These are phyloP conservation scores for Stramonita haemastoma DNA, from an alignment of 2,888 invertebrate species.

Conservation along the genomic window DNA sequence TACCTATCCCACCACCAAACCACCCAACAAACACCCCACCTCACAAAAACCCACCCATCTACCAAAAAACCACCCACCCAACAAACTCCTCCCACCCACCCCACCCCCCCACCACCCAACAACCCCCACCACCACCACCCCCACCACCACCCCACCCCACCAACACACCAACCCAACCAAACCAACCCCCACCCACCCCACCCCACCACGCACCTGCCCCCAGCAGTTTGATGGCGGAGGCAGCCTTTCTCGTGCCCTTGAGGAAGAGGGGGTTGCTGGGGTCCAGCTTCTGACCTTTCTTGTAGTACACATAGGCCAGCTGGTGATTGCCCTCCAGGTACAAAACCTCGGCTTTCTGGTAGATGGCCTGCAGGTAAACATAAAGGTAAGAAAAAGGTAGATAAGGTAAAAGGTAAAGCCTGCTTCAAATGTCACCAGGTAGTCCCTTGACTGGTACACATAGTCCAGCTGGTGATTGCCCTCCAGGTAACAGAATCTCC, in stretches of 20 bases:
- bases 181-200: too few species aligned
- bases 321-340: slow-evolving; percentile 95
- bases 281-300: slow-evolving; percentile 88
- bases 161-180: neutral
- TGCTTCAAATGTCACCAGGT: too few species aligned
- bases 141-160: too few species aligned
- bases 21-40: too few species aligned
- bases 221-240: slow-evolving; percentile 46
- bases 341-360: slow-evolving; percentile 93
- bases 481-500: too few species aligned
- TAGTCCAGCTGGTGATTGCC: slow-evolving; percentile 95
- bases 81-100: too few species aligned
- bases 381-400: neutral
- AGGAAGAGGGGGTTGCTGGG: slow-evolving; percentile 86
- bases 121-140: too few species aligned
- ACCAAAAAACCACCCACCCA: too few species aligned
- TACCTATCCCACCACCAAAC: too few species aligned
- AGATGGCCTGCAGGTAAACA: slow-evolving; percentile 81
- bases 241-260: slow-evolving; percentile 89
- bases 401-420: neutral
- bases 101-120: too few species aligned
- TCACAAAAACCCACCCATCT: too few species aligned
- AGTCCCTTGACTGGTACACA: too few species aligned
- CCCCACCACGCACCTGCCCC: slow-evolving; percentile 25
- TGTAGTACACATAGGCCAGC: slow-evolving; percentile 93